Evolutionary conservation across 2,113 vertebrate genomes (phyloP), one percentile per base, ranked within the genome.

Genomic region (Nestor notabilis): DNA sequence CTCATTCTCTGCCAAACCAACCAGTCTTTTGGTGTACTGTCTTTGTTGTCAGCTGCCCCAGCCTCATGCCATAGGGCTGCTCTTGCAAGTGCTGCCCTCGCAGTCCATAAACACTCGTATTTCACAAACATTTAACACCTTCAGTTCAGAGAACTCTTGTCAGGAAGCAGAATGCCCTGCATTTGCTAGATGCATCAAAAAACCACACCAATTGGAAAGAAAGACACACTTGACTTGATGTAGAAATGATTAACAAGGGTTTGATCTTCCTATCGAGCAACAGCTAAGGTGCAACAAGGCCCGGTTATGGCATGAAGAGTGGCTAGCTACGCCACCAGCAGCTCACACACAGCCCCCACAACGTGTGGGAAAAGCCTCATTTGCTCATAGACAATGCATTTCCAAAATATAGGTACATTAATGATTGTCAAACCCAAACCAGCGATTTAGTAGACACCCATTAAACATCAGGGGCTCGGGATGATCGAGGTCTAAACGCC

Each of bases 91-190:
- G 3, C 47, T 37, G 44, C 29, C 37, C 50, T 37, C 7, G 49
- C 35, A 13, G 29, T 15, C 9, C 35, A 1, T 3, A 5, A 0
- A 18, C 9, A 2, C 23, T 16, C 25, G 1, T 6, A 20, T 17
- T 50, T 23, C 23, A 50, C 21, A 44, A 63, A 46, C 63, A 12
- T 39, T 39, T 39, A 7, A 55, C 44, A 39, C 5, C 31, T 33
- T 55, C n/a, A 19, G 15, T 33, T 41, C 63, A 64, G 23, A 65
- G 28, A 52, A 10, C 44, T 24, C 33, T 41, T 31, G 65, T 19
- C 39, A 13, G 29, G 17, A 37, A 60, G 28, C 20, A 23, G 63
- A 46, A 64, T 4, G 10, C 17, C 28, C 21, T 17, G 9, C 17
- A 13, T 18, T 55, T 44, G 6, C 69, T 18, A 63, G 6, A 61